Evolutionary conservation across 1,140 invertebrate species (phyloP).

Genomic region (Sinella curviseta): DNA sequence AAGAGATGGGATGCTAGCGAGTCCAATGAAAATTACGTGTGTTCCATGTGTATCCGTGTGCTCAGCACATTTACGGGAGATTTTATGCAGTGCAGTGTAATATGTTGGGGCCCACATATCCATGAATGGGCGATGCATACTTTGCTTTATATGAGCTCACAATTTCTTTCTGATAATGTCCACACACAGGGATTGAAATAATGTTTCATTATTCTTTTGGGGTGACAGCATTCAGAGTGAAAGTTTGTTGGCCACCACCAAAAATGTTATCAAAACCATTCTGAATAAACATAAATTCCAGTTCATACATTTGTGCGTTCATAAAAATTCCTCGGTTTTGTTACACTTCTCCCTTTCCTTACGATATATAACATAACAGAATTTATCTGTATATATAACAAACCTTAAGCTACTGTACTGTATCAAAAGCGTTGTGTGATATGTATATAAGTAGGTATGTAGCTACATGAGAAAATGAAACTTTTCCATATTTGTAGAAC

Average conservation of each 20-base stretch:
- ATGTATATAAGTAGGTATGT: no score
- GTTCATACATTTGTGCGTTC: slow-evolving; percentile 4
- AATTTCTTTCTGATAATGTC: slow-evolving; percentile 6
- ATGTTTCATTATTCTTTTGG: slow-evolving; percentile 17
- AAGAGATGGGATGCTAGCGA: neutral
- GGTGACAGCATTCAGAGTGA: slow-evolving; percentile 18
- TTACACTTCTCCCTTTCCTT: neutral
- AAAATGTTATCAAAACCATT: slow-evolving; percentile 4
- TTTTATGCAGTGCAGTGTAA: no score
- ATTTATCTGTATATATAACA: no score
- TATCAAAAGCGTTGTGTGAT: no score
- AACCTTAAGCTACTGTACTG: no score
- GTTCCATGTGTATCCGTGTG: no score
- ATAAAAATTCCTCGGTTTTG: neutral
- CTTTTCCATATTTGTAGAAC: no score
- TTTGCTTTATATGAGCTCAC: neutral
- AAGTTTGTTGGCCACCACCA: slow-evolving; percentile 22
- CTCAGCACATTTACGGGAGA: no score
- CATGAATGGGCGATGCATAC: no score
- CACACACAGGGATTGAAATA: slow-evolving; percentile 12
- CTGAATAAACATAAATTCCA: slow-evolving; percentile 17
- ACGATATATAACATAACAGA: no score
- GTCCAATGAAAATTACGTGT: neutral
- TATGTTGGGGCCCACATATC: no score
- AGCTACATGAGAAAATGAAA: no score